Conservation (phyloP, 1,140 invertebrate genomes). For the Nebria ingens region DNA sequence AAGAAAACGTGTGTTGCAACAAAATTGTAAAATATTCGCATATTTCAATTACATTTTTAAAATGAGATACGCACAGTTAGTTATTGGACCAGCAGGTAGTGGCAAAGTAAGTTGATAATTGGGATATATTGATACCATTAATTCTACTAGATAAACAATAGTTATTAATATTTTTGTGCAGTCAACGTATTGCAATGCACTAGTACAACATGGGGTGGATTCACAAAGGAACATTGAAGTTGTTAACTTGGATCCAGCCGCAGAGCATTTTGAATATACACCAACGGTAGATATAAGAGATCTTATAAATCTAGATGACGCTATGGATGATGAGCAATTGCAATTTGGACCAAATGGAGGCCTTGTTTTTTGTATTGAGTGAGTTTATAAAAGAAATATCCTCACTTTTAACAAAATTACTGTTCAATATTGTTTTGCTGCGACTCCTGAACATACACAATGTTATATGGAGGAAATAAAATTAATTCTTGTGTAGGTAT, state of each 20-base stretch:
- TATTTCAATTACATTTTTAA: constrained; percentile 20
- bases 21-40: constrained; percentile 9
- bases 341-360: constrained; percentile 96
- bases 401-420: neutral
- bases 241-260: constrained; percentile 95
- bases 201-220: constrained; percentile 75
- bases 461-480: neutral
- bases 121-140: constrained; percentile 14
- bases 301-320: constrained; percentile 89
- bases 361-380: constrained; percentile 94
- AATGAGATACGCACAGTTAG: constrained; percentile 89
- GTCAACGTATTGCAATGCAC: constrained; percentile 91
- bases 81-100: constrained; percentile 91
- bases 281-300: constrained; percentile 84
- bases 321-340: constrained; percentile 93
- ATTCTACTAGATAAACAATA: constrained; percentile 10
- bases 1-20: too few species aligned
- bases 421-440: too few species aligned
- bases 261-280: constrained; percentile 89
- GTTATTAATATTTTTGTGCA: constrained; percentile 32
- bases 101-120: constrained; percentile 79
- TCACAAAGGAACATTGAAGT: constrained; percentile 68
- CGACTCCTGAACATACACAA: neutral
- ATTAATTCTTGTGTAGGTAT: constrained; percentile 46
- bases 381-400: constrained; percentile 32